Conservation (phyloP, 1,140 invertebrate genomes). For the Centruroides vittatus region DNA sequence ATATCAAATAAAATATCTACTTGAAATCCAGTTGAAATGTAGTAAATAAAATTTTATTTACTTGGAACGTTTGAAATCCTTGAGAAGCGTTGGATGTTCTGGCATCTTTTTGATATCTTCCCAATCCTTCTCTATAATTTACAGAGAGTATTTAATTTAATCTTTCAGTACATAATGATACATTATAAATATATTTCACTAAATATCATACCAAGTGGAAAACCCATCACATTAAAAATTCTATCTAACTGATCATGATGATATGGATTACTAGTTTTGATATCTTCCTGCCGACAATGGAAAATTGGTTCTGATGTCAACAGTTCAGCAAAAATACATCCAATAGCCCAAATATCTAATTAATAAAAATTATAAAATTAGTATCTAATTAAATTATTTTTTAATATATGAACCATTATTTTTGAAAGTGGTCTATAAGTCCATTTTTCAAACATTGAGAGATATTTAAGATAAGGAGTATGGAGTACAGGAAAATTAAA, state of each 20-base stretch:
- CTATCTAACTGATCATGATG: conserved; percentile 98
- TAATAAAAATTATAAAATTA: conserved; percentile 16
- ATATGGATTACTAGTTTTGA: conserved; percentile 99
- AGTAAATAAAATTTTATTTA: conserved; percentile 33
- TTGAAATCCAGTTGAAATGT: too few species aligned
- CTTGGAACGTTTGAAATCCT: conserved; percentile 95
- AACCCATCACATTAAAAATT: conserved; percentile 99
- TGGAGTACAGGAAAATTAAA: too few species aligned
- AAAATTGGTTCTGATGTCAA: conserved; percentile 98
- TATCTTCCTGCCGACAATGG: conserved; percentile 98
- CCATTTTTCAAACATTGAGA: too few species aligned
- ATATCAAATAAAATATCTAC: too few species aligned
- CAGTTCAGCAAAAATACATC: conserved; percentile 97
- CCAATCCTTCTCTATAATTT: conserved; percentile 81
- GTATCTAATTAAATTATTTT: background rate
- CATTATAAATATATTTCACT: too few species aligned
- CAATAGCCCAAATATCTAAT: conserved; percentile 99
- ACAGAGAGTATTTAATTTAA: background rate
- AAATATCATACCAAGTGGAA: conserved; percentile 48
- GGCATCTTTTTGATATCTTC: conserved; percentile 99
- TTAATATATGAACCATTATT: too few species aligned
- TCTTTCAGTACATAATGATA: background rate
- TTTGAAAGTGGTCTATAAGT: too few species aligned
- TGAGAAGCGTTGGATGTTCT: conserved; percentile 86
- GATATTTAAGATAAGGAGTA: too few species aligned